These are phyloP conservation scores for Caloenas nicobarica DNA, from an alignment of 2,113 vertebrate species.

Conservation along the genomic window DNA sequence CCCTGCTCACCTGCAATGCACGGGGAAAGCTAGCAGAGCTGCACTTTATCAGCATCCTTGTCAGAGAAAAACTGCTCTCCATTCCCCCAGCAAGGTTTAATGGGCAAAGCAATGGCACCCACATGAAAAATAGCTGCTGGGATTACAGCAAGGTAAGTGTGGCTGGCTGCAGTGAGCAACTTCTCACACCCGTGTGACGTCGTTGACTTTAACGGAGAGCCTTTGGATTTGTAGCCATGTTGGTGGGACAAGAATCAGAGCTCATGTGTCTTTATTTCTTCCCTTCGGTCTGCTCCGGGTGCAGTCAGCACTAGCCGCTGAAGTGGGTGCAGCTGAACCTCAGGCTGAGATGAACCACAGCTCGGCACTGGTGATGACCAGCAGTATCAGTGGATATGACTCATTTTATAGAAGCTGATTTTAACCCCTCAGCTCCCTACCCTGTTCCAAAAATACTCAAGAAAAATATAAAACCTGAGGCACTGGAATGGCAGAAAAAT, in stretches of 20 bases:
- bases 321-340: neutral
- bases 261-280: neutral
- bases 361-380: neutral
- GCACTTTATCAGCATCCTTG: rapidly evolving
- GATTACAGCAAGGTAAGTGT: neutral
- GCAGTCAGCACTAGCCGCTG: neutral
- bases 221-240: neutral
- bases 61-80: neutral
- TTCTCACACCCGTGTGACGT: neutral
- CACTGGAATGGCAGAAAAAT: neutral
- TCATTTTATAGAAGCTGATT: neutral
- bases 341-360: neutral
- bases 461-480: neutral
- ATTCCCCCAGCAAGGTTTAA: neutral
- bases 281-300: neutral
- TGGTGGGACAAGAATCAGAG: neutral
- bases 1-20: neutral
- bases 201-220: neutral
- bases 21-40: rapidly evolving
- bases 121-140: rapidly evolving
- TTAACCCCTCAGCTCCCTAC: neutral
- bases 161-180: neutral
- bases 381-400: neutral
- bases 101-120: neutral
- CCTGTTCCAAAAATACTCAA: neutral